A percentile compares a stretch with the other conserved stretches of the same genome.
Conservation (phyloP, 2,888 invertebrate genomes). For the Lepidochrysops patricia region DNA sequence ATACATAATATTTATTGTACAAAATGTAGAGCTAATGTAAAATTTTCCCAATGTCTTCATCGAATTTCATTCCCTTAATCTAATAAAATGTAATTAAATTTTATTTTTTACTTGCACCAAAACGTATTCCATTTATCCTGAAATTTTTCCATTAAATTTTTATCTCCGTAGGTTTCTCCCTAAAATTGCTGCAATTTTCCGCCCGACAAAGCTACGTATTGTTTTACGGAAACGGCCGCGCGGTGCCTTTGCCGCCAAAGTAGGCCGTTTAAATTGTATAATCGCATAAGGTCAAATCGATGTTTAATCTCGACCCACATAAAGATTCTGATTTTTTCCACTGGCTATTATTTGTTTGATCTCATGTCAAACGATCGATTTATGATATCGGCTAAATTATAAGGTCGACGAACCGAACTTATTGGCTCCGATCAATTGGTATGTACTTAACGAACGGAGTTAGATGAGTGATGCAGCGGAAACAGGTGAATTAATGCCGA, state of each 20-base stretch:
- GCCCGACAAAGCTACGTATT: constrained; percentile 58
- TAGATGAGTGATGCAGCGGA: constrained; percentile 45
- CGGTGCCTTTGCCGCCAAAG: constrained; percentile 41
- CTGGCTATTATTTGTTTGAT: not conserved
- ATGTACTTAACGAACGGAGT: constrained; percentile 34
- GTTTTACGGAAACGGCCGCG: constrained; percentile 53
- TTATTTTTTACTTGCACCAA: not conserved
- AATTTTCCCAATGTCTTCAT: not conserved
- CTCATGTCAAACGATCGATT: not conserved
- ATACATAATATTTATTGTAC: not conserved
- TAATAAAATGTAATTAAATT: not conserved
- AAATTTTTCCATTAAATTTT: constrained; percentile 11
- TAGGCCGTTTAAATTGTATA: constrained; percentile 40
- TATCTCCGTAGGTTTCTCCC: constrained; percentile 30
- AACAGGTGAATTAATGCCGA: constrained; percentile 51
- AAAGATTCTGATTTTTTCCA: not conserved
- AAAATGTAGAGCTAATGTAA: not conserved
- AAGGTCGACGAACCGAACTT: constrained; percentile 27
- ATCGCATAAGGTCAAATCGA: constrained; percentile 12
- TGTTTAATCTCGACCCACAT: constrained; percentile 5
- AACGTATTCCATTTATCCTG: constrained; percentile 1
- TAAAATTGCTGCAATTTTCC: constrained; percentile 65
- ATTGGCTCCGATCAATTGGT: constrained; percentile 30
- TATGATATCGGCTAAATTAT: not conserved
- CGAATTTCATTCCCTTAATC: not conserved